Evolutionary conservation across 1,140 invertebrate species (phyloP).

Genomic region (Drosophila oshimai): DNA sequence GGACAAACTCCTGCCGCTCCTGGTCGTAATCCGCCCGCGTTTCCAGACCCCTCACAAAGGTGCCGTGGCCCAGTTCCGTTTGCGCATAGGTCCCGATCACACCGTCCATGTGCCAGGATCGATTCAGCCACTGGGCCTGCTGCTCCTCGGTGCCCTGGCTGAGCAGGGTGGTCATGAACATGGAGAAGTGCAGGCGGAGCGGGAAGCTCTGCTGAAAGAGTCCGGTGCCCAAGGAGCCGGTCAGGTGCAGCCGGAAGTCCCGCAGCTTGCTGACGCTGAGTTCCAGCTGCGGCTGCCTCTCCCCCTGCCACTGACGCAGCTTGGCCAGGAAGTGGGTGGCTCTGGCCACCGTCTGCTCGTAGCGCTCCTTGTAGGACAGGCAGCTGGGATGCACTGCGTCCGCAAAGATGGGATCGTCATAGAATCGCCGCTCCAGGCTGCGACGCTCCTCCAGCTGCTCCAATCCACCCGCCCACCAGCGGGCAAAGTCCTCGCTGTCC

Average conservation of each 20-base stretch:
- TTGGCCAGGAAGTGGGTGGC: conserved; percentile 88
- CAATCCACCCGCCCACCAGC: conserved; percentile 89
- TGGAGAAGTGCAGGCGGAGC: conserved; percentile 91
- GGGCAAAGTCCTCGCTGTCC: conserved; percentile 88
- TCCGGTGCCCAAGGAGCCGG: conserved; percentile 89
- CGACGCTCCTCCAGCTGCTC: conserved; percentile 84
- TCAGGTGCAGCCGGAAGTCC: conserved; percentile 83
- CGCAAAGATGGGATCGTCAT: conserved; percentile 87
- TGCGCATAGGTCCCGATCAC: conserved; percentile 97
- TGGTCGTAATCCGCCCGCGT: conserved; percentile 95
- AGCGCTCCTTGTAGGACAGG: conserved; percentile 92
- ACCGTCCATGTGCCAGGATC: conserved; percentile 89
- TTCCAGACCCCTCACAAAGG: conserved; percentile 94
- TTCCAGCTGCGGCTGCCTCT: not conserved
- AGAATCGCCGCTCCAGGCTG: conserved; percentile 86
- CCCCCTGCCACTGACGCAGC: conserved; percentile 86
- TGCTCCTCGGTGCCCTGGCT: conserved; percentile 93
- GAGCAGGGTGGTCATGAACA: conserved; percentile 96
- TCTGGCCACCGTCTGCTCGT: conserved; percentile 90
- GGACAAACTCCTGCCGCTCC: conserved; percentile 91
- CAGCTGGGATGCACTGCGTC: conserved; percentile 89
- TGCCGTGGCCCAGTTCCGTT: conserved; percentile 97
- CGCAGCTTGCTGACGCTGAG: conserved; percentile 26
- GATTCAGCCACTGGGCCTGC: conserved; percentile 91
- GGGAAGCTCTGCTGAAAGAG: conserved; percentile 92